phyloP scores from a whole-genome alignment of 2,113 vertebrate genomes.

The Numenius arquata region DNA sequence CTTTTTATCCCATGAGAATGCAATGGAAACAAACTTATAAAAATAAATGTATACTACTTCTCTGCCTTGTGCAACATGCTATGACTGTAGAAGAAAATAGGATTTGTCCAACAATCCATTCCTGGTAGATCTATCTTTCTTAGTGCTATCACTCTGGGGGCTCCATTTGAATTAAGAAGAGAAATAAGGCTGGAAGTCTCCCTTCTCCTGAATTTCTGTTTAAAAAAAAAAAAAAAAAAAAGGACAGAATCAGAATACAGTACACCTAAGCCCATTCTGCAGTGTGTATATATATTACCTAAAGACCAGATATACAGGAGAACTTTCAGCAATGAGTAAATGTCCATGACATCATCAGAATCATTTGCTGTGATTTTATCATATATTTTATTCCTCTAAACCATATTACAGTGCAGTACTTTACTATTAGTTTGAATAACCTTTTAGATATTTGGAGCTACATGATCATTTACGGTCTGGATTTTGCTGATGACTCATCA shows the following conservation, averaged over 20 bases:
- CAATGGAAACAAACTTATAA: background rate
- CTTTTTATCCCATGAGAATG: background rate
- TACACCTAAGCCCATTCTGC: background rate
- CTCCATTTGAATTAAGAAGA: background rate
- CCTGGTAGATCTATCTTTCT: background rate
- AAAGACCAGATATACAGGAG: background rate
- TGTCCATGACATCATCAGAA: background rate
- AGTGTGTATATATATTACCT: background rate
- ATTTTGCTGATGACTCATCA: constrained; percentile 39
- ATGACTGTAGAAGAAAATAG: background rate
- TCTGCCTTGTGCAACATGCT: background rate
- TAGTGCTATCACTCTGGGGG: background rate
- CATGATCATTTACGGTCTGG: background rate
- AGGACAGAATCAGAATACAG: too few relatives aligned
- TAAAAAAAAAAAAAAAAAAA: background rate
- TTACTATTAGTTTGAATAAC: background rate
- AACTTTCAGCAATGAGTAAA: background rate
- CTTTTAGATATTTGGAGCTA: background rate
- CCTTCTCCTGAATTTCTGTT: background rate
- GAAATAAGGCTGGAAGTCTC: background rate
- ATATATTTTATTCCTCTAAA: background rate
- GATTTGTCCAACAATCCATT: background rate
- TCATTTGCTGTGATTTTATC: background rate
- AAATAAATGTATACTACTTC: background rate
- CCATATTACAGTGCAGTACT: rapidly evolving